phyloP scores from a whole-genome alignment of 92 coral and sea anemone genomes.

The Epizoanthus fatuus region DNA sequence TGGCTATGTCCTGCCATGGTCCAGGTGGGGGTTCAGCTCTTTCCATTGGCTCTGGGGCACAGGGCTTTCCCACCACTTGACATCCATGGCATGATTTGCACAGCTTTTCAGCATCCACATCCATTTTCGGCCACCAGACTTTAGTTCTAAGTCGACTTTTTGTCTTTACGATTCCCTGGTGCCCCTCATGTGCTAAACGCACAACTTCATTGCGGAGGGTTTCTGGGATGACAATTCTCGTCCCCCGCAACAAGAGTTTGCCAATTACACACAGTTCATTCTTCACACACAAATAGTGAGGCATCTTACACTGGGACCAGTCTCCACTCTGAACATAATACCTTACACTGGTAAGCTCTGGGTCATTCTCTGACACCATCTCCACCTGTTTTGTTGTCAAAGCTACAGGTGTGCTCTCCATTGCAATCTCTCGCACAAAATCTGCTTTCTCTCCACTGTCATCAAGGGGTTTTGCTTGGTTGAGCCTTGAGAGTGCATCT shows the following conservation, averaged over 20 bases:
- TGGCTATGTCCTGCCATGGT: no score
- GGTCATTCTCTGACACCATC: slow-evolving; percentile 9
- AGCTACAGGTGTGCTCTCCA: slow-evolving; percentile 42
- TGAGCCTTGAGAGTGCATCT: slow-evolving; percentile 48
- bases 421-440: slow-evolving; percentile 24
- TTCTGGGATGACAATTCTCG: no score
- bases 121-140: slow-evolving; percentile 45
- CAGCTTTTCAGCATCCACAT: slow-evolving; percentile 38
- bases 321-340: no score
- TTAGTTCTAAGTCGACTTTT: slow-evolving; percentile 37
- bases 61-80: slow-evolving; percentile 37
- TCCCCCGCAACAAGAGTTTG: no score
- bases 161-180: slow-evolving; percentile 39
- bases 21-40: no score
- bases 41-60: slow-evolving; percentile 40
- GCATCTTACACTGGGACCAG: no score
- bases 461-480: slow-evolving; percentile 34
- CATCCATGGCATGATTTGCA: slow-evolving; percentile 44
- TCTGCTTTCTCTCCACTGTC: slow-evolving; percentile 9
- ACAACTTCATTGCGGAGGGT: background rate
- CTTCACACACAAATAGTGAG: no score
- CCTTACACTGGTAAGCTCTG: no score
- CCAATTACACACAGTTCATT: no score
- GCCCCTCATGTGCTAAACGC: slow-evolving; percentile 44
- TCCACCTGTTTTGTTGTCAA: slow-evolving; percentile 44